A percentile compares a stretch with the other conserved stretches of the same genome.
phyloP scores from a whole-genome alignment of 2,113 vertebrate species.

The Bujurquina vittata region DNA sequence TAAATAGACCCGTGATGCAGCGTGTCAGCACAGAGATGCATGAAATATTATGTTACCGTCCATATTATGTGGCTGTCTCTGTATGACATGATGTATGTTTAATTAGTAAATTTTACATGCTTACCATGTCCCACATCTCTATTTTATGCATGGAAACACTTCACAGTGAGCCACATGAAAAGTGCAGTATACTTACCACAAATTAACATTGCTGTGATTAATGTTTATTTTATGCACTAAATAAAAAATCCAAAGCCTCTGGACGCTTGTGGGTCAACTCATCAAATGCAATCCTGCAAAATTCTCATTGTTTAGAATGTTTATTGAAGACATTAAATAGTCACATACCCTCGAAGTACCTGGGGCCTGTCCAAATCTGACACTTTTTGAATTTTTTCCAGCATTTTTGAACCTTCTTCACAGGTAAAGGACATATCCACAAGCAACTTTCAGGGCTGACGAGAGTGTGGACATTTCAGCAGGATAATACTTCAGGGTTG shows the following conservation, averaged over 20 bases:
- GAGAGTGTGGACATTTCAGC: too few relatives aligned
- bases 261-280: neutral
- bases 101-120: neutral
- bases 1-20: conserved; percentile 2
- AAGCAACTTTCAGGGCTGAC: too few relatives aligned
- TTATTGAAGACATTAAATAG: too few relatives aligned
- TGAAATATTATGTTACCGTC: conserved; percentile 1
- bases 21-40: neutral
- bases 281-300: neutral
- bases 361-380: too few relatives aligned
- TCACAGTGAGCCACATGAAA: neutral
- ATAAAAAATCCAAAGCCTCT: neutral
- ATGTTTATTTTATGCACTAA: too few relatives aligned
- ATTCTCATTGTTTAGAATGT: too few relatives aligned
- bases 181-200: neutral
- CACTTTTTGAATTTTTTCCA: too few relatives aligned
- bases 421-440: too few relatives aligned
- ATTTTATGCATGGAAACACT: neutral
- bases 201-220: neutral
- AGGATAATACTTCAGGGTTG: too few relatives aligned
- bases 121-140: neutral
- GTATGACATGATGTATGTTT: neutral
- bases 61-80: neutral
- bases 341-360: too few relatives aligned
- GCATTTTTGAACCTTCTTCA: too few relatives aligned